Percentiles rank a stretch among this genome's conserved stretches.
Conservation (phyloP, 2,888 invertebrate genomes). For the Biston stratarius region DNA sequence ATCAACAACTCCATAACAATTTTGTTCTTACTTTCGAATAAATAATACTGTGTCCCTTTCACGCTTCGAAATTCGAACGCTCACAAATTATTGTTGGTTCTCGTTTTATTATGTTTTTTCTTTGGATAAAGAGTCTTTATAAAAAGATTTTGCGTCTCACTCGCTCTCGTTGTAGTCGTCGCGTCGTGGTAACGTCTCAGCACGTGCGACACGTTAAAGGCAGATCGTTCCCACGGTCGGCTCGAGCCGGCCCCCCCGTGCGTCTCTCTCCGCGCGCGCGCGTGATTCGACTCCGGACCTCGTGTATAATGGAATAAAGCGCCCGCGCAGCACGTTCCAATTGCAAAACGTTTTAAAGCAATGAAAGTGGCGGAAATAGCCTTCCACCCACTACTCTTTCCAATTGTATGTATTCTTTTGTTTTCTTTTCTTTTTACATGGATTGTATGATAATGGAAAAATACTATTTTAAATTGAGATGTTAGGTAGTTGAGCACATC, state of each 20-base stretch:
- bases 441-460: background rate
- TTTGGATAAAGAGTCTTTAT: constrained; percentile 42
- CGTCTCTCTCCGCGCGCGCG: constrained; percentile 54
- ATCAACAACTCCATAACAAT: constrained; percentile 79
- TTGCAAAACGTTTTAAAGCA: constrained; percentile 78
- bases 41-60: constrained; percentile 73
- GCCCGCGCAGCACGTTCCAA: constrained; percentile 81
- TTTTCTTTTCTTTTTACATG: background rate
- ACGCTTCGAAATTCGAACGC: constrained; percentile 77
- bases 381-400: constrained; percentile 53
- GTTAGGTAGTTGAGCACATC: no score
- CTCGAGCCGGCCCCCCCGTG: constrained; percentile 63
- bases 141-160: constrained; percentile 56
- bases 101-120: constrained; percentile 71
- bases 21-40: constrained; percentile 76
- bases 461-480: no score
- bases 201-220: constrained; percentile 86
- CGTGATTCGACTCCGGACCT: constrained; percentile 78
- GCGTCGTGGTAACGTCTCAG: constrained; percentile 73
- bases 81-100: constrained; percentile 82
- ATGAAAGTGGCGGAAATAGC: constrained; percentile 75
- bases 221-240: constrained; percentile 85
- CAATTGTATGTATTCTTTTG: constrained; percentile 36
- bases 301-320: constrained; percentile 79
- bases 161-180: constrained; percentile 64